Conservation (phyloP, 1,140 invertebrate genomes). For the Melipona quadrifasciata region DNA sequence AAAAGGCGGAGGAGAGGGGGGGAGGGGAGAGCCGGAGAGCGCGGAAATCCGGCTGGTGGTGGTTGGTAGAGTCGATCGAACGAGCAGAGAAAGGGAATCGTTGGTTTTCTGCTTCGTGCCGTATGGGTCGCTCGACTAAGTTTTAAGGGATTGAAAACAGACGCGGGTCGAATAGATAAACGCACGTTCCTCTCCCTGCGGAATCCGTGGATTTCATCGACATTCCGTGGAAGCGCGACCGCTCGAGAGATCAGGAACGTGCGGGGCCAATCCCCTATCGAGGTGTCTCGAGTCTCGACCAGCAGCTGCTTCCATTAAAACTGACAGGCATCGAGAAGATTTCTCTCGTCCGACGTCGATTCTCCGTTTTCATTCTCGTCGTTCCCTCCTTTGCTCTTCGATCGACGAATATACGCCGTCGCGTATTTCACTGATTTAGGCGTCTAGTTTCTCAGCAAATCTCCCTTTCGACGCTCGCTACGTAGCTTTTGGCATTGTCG, state of each 20-base stretch:
- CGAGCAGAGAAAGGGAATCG: conserved; percentile 40
- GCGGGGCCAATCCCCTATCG: conserved; percentile 46
- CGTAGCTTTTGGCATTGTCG: too few species aligned
- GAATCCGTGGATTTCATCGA: conserved; percentile 55
- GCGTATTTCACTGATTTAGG: too few species aligned
- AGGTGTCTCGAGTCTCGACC: conserved; percentile 29
- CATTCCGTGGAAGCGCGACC: conserved; percentile 55
- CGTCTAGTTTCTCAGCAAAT: too few species aligned
- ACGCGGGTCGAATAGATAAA: conserved; percentile 57
- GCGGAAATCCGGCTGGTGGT: conserved; percentile 26
- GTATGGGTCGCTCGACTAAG: conserved; percentile 43
- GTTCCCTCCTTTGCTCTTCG: too few species aligned
- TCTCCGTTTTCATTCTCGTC: background rate
- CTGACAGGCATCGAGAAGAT: conserved; percentile 9
- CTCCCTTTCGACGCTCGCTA: too few species aligned
- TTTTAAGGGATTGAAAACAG: conserved; percentile 61
- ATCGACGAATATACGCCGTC: background rate
- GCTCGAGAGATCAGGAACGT: conserved; percentile 52
- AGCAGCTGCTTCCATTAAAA: conserved; percentile 17
- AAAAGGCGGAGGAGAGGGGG: conserved; percentile 35
- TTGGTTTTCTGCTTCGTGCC: conserved; percentile 37
- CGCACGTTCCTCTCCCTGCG: conserved; percentile 31
- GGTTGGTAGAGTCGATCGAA: conserved; percentile 45
- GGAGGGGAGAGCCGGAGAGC: conserved; percentile 1
- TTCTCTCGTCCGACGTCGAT: background rate